Conservation (phyloP, 2,797 vertebrate species). For the Cyprinodon diabolis region DNA sequence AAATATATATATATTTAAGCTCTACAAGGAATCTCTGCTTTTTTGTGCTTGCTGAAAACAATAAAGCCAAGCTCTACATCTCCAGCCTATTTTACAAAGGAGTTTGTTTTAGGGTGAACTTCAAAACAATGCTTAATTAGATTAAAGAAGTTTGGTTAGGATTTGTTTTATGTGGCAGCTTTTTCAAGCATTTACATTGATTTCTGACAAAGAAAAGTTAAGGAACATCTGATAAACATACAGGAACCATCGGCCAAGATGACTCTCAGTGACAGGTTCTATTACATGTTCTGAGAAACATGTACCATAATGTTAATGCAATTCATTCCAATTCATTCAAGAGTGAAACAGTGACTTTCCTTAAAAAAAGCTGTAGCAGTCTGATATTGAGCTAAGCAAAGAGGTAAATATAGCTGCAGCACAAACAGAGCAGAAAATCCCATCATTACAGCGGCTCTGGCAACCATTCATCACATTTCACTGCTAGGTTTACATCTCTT, state of each 20-base stretch:
- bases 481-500: constrained; percentile 41
- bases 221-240: constrained; percentile 15
- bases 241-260: constrained; percentile 9
- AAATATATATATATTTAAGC: constrained; percentile 14
- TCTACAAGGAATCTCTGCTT: constrained; percentile 1
- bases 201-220: neutral
- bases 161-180: neutral
- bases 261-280: neutral
- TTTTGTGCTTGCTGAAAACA: neutral
- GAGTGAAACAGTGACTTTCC: neutral
- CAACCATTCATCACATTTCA: constrained; percentile 17
- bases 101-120: constrained; percentile 6
- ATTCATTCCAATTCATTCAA: neutral
- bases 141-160: constrained; percentile 7
- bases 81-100: constrained; percentile 15
- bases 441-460: neutral
- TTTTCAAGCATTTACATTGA: constrained; percentile 1
- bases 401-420: constrained; percentile 1
- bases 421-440: constrained; percentile 27
- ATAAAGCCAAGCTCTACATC: neutral
- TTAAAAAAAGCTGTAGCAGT: neutral
- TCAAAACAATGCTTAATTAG: constrained; percentile 4
- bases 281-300: neutral
- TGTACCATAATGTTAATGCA: no score
- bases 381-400: constrained; percentile 4